Evolutionary conservation across 2,888 invertebrate genomes (phyloP), one percentile per base, ranked within the genome.

Genomic region (Acrobasis suavella): DNA sequence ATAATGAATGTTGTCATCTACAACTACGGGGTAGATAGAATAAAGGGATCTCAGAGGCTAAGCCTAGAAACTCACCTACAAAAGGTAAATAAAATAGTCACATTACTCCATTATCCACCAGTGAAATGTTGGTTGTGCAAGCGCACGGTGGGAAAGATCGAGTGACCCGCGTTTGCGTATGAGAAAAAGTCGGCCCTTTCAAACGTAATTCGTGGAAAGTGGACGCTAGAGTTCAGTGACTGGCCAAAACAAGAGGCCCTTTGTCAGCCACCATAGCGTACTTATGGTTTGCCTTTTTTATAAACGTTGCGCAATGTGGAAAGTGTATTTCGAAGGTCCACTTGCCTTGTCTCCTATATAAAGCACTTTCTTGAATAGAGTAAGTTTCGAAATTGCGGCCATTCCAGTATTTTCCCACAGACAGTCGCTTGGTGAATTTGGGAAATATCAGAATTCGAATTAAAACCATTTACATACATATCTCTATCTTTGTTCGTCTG

Each of bases 171-270:
- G 64, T 68, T 68, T 64, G 67, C 66, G 59, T 64, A 68, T 65
- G 58, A 69, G 72, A 73, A 76, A 72, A 73, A 71, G 72, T 69
- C 69, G 72, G 69, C 65, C 71, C 66, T 69, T 65, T 63, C 62
- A 63, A 65, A 63, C 62, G 61, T 67, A 64, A 55, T 60, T 67
- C 66, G 64, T 72, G 67, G 71, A 71, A 73, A 72, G 70, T 69
- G 55, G 10, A 62, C 61, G 58, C 64, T 56, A 55, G 61, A 63
- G 64, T 69, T 66, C 67, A 64, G 50, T 61, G 66, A 65, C 68
- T 63, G 22, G 62, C 59, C 58, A 62, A 66, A 50, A 63, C 60
- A 59, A 59, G 50, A n/a, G 61, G 50, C 56, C 56, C 63, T 62
- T 63, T 63, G 58, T 62, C 55, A 60, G 62, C 67, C 68, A 67